Evolutionary conservation across 2,888 invertebrate species (phyloP).

Genomic region (Harpalus rufipes): DNA sequence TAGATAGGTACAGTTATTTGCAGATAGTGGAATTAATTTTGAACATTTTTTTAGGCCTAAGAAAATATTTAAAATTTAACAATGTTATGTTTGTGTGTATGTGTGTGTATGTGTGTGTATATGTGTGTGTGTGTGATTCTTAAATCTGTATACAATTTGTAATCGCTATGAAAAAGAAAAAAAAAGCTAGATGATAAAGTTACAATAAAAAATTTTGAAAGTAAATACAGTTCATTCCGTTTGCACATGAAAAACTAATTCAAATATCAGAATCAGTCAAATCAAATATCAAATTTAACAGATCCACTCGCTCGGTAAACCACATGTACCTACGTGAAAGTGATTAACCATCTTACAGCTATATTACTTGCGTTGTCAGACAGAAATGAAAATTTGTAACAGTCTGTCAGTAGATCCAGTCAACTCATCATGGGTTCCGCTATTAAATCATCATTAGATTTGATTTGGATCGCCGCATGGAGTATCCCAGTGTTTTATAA

Average conservation of each 20-base stretch:
- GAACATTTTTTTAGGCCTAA: too few species aligned
- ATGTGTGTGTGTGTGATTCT: too few species aligned
- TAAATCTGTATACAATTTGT: too few species aligned
- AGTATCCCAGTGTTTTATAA: constrained; percentile 39
- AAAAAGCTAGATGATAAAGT: too few species aligned
- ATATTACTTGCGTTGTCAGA: constrained; percentile 29
- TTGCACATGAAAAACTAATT: not conserved
- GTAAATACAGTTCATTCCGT: not conserved
- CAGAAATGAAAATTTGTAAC: constrained; percentile 39
- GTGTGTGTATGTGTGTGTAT: too few species aligned
- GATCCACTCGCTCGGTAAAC: not conserved
- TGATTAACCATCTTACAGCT: constrained; percentile 21
- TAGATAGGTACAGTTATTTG: too few species aligned
- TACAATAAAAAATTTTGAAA: too few species aligned
- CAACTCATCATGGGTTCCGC: constrained; percentile 36
- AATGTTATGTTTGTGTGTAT: too few species aligned
- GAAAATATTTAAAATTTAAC: too few species aligned
- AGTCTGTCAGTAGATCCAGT: not conserved
- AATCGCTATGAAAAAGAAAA: too few species aligned
- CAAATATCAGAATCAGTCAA: not conserved
- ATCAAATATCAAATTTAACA: not conserved
- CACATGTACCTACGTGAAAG: not conserved
- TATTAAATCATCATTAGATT: constrained; percentile 47
- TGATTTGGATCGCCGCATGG: constrained; percentile 44
- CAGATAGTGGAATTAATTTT: too few species aligned